Evolutionary conservation across 2,888 invertebrate species (phyloP), one percentile per base, ranked within the genome.

Genomic region (Drosophila parthenogenetica): DNA sequence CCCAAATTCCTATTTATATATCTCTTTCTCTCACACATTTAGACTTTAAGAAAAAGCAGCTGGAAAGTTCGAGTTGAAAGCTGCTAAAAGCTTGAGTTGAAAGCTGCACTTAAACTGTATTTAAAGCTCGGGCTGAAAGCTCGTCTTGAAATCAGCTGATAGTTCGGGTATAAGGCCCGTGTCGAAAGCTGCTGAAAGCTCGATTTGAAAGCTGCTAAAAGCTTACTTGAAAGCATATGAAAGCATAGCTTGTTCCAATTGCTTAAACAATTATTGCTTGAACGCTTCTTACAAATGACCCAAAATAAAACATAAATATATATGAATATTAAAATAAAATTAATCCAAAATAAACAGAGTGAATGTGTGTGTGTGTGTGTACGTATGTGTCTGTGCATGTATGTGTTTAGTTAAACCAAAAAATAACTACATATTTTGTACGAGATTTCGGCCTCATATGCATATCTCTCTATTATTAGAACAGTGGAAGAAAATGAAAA

Each of bases 161-260:
- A 48, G 46, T 25, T 19, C 4, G n/a, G 3, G 2, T 2, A 13
- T 35, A n/a, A 39, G n/a, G 13, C 13, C 1, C n/a, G 10, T 22
- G 22, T 25, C 29, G 14, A 46, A 46, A 35, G 55, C 45, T 46
- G 40, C 54, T 48, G 4, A 58, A 48, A 58, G 54, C 51, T 53
- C 42, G 25, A 14, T 7, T 19, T 37, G 48, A 58, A 59, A 57
- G 70, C 69, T 46, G 40, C 42, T 48, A 4, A 58, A 58, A 58
- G 54, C 51, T 53, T 54, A 22, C 16, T 19, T 46, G 57, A 58
- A 59, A 57, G 76, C 69, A 59, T 57, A 48, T 17, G 39, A 69
- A 77, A 77, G 76, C 76, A 69, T 73, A 76, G 76, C 76, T 77
- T 77, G 65, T 78, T 70, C 69, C 66, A 77, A 73, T 67, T 67